Conservation (phyloP, 1,140 invertebrate species). For the Euura lappo region DNA sequence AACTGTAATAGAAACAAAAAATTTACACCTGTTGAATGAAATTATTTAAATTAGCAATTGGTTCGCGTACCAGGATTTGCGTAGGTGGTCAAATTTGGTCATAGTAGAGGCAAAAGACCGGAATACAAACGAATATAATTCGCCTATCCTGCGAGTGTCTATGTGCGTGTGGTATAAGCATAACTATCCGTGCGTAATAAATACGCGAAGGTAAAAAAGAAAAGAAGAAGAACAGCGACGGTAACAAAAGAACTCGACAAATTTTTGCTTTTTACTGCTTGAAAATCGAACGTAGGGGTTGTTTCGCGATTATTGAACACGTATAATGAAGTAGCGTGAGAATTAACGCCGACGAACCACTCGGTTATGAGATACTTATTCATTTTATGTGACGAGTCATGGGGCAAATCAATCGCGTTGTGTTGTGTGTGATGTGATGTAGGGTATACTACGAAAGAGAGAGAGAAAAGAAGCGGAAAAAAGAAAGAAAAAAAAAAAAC, state of each 20-base stretch:
- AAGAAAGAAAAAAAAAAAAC: background rate
- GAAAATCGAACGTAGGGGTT: background rate
- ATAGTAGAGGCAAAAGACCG: background rate
- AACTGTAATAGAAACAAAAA: background rate
- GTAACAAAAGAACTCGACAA: background rate
- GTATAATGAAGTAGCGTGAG: background rate
- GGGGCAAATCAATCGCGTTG: background rate
- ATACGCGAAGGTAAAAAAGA: background rate
- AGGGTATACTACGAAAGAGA: too few relatives aligned
- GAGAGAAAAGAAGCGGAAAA: too few relatives aligned
- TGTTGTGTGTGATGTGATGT: background rate
- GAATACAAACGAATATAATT: constrained; percentile 2
- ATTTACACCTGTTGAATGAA: background rate
- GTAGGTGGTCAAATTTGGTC: background rate
- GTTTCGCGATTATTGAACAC: background rate
- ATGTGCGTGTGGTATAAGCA: background rate
- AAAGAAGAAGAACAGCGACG: background rate
- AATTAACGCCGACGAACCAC: background rate
- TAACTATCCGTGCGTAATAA: background rate
- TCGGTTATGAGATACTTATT: background rate
- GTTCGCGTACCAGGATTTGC: background rate
- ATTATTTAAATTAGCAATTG: constrained; percentile 6
- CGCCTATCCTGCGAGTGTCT: background rate
- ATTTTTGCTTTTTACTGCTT: background rate
- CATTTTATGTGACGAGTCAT: background rate